Evolutionary conservation across 1,140 invertebrate species (phyloP), one percentile per base, ranked within the genome.

Genomic region (Drosophila mayri): DNA sequence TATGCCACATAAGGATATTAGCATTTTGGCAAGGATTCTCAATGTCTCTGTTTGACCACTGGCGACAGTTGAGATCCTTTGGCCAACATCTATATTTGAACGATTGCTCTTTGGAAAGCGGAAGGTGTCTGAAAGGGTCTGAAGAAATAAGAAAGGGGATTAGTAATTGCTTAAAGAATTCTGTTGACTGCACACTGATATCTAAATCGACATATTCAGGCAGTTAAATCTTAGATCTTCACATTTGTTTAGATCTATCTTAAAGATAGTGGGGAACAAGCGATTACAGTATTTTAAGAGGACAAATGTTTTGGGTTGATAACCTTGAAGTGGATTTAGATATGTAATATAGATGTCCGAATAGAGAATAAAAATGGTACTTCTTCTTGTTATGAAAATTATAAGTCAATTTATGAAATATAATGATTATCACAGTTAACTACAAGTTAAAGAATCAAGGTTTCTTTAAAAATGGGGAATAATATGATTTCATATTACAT

Each of bases 1-100:
- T 87, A 87, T 79, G 83, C 58, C 79, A 86, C 77, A 81, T 86
- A 66, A 76, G 54, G 75, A 84, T 58, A 72, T 83, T 83, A 78
- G 78, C 72, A 80, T 70, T 70, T 75, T 62, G 32, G 74, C 76
- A 77, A 77, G 74, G 74, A 76, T 68, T 14, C 50, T n/a, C 49
- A 59, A 43, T 46, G 49, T 52, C 65, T 49, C 38, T 84, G 64
- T 84, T 77, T 80, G 63, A 32, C 61, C 63, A 72, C 57, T 58
- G 79, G 79, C 67, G 76, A 77, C 66, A 76, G 79, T 41, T 3
- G 14, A 41, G 46, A 55, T 58, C 32, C 46, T 12, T 18, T 18
- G 41, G n/a, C 41, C 65, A 83, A 73, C 52, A 80, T 74, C 61
- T 80, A 50, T 80, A 74, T 82, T 83, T 78, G 63, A 43, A 11